A percentile compares a stretch with the other conserved stretches of the same genome.
phyloP scores from a whole-genome alignment of 2,888 invertebrate species.

The Dolomedes plantarius region DNA sequence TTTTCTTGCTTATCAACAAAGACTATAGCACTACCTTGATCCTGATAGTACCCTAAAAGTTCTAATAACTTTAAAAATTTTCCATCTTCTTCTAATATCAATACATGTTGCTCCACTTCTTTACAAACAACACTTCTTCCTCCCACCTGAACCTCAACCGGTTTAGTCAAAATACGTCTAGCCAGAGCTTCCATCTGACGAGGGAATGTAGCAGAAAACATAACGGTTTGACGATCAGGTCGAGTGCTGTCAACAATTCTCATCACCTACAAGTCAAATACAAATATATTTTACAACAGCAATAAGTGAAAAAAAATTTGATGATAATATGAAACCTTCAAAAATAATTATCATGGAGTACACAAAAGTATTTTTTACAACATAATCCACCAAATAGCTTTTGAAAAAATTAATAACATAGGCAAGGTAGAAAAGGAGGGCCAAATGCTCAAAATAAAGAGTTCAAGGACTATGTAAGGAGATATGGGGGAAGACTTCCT shows the following conservation, averaged over 20 bases:
- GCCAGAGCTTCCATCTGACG: constrained; percentile 99
- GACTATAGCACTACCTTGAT: constrained; percentile 92
- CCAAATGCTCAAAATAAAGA: too few species aligned
- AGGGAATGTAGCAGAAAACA: constrained; percentile 99
- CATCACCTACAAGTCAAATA: constrained; percentile 83
- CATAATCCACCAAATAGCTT: too few species aligned
- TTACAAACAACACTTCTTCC: constrained; percentile 97
- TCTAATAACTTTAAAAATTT: constrained; percentile 98
- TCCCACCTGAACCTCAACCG: constrained; percentile 96
- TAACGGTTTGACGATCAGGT: constrained; percentile 97
- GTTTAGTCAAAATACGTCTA: constrained; percentile 91
- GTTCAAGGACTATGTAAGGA: too few species aligned
- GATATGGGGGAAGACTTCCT: too few species aligned
- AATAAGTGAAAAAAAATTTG: too few species aligned
- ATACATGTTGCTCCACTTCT: constrained; percentile 96
- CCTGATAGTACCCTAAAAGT: constrained; percentile 93
- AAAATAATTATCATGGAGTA: too few species aligned
- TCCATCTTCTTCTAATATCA: constrained; percentile 95
- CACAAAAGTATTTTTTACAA: too few species aligned
- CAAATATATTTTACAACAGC: too few species aligned
- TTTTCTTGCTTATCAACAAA: constrained; percentile 99
- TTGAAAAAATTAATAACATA: too few species aligned
- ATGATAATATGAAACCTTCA: too few species aligned
- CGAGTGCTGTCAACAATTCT: constrained; percentile 97
- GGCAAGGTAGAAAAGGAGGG: too few species aligned